Percentiles rank a stretch among this genome's conserved stretches.
Evolutionary conservation across 2,113 vertebrate genomes (phyloP).

Genomic region (Microtus ochrogaster): DNA sequence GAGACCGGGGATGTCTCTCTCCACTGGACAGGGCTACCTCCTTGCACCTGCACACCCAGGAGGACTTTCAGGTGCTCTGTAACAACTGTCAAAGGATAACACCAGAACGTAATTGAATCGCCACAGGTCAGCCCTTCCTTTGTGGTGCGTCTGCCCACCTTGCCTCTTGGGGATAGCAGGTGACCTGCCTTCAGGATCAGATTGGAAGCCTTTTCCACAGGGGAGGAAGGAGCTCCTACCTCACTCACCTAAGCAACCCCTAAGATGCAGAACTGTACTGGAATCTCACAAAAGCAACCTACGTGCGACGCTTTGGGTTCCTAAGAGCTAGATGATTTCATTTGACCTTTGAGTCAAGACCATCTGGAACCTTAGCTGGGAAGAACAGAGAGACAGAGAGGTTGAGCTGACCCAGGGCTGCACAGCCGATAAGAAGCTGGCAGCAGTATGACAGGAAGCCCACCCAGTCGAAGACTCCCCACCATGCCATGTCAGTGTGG

Average conservation of each 20-base stretch:
- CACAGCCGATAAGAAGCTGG: neutral
- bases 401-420: neutral
- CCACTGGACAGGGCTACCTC: neutral
- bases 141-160: neutral
- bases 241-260: neutral
- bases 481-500: neutral
- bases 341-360: conserved; percentile 23
- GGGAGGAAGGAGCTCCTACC: neutral
- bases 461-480: neutral
- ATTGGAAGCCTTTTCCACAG: neutral
- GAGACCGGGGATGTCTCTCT: neutral
- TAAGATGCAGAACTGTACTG: neutral
- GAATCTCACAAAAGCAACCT: neutral
- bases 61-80: neutral
- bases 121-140: neutral
- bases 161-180: neutral
- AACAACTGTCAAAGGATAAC: neutral
- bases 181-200: neutral
- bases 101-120: neutral
- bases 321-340: neutral
- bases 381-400: neutral
- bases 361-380: neutral
- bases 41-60: neutral
- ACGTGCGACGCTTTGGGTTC: neutral
- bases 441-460: neutral